Evolutionary conservation across 2,113 vertebrate genomes (phyloP).

Genomic region (Egretta garzetta): DNA sequence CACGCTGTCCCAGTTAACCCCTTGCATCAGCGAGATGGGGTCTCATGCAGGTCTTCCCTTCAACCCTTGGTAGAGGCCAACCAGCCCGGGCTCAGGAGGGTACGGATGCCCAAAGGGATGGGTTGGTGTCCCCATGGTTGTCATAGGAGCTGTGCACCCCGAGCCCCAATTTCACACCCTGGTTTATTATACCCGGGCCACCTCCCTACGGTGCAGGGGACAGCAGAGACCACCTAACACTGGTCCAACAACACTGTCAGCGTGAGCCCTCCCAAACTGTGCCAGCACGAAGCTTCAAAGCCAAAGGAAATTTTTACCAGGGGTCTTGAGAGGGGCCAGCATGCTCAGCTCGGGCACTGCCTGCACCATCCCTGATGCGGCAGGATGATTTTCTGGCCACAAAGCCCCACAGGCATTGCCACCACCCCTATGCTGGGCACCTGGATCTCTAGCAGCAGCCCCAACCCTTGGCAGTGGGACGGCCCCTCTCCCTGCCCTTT

Average conservation of each 20-base stretch:
- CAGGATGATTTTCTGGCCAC: not conserved
- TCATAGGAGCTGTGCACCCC: not conserved
- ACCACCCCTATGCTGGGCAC: not conserved
- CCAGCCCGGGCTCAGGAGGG: not conserved
- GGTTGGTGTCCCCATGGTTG: not conserved
- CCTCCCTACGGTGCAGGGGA: rapidly evolving
- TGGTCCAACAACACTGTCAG: rapidly evolving
- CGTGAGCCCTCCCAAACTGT: rapidly evolving
- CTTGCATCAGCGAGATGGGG: rapidly evolving
- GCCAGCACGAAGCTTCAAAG: not conserved
- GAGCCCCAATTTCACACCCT: not conserved
- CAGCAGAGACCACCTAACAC: not conserved
- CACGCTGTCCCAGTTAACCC: rapidly evolving
- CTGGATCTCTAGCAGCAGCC: not conserved
- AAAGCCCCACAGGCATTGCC: not conserved
- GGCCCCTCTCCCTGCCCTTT: constrained; percentile 4
- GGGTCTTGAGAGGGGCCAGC: not conserved
- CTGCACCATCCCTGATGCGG: not conserved
- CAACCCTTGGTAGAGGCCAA: not conserved
- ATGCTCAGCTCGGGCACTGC: too few relatives aligned
- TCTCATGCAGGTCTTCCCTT: not conserved
- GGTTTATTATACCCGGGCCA: not conserved
- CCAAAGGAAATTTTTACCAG: not conserved
- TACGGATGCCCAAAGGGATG: not conserved
- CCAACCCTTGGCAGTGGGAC: not conserved